phyloP scores from a whole-genome alignment of 1,140 invertebrate genomes.

The Tetramorium simillimum region DNA sequence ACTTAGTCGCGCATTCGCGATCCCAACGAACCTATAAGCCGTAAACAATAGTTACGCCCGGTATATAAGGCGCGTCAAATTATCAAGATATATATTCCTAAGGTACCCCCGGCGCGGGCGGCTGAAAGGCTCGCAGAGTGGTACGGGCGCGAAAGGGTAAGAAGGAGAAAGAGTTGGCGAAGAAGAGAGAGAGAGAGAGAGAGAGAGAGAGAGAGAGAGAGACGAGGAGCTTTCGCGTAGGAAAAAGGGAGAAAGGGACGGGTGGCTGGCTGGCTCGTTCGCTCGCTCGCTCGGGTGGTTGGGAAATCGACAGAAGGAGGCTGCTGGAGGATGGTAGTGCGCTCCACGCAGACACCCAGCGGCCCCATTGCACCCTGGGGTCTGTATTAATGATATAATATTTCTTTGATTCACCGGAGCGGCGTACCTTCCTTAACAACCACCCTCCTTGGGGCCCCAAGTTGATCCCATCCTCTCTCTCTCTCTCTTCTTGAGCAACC shows the following conservation, averaged over 20 bases:
- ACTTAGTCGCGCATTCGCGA: constrained; percentile 58
- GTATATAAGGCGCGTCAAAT: constrained; percentile 79
- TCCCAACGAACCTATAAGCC: constrained; percentile 74
- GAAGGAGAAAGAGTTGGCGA: background rate
- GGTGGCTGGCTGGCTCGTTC: background rate
- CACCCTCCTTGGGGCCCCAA: constrained; percentile 40
- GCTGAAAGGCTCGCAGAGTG: constrained; percentile 35
- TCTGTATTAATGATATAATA: constrained; percentile 81
- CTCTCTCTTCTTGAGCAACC: constrained; percentile 42
- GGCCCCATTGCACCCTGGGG: constrained; percentile 76
- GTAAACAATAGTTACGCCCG: constrained; percentile 81
- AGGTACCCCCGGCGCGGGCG: background rate
- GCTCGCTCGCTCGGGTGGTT: constrained; percentile 17
- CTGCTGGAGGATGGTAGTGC: background rate
- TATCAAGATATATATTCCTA: constrained; percentile 78
- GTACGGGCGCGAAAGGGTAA: background rate
- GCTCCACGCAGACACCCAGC: constrained; percentile 64
- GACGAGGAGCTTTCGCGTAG: background rate
- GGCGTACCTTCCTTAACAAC: constrained; percentile 75
- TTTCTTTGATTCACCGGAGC: constrained; percentile 80
- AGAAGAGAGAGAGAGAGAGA: background rate
- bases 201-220: background rate
- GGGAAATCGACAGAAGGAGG: constrained; percentile 48
- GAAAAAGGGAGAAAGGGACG: background rate
- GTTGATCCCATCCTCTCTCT: constrained; percentile 36